phyloP scores from a whole-genome alignment of 2,888 invertebrate species.

The Plagodis dolabraria region DNA sequence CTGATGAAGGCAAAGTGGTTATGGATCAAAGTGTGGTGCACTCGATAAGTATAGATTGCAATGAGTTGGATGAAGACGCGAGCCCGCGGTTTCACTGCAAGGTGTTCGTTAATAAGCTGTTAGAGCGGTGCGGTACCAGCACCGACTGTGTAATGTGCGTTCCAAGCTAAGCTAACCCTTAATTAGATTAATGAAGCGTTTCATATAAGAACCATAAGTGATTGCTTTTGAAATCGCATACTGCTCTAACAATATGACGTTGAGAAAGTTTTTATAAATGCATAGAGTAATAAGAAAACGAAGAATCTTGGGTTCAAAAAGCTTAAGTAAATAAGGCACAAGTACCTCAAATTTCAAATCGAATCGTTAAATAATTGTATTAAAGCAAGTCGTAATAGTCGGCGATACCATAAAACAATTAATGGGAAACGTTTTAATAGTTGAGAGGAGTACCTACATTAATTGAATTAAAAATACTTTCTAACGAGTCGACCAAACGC shows the following conservation, averaged over 20 bases:
- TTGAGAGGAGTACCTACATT: slow-evolving; percentile 14
- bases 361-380: too few species aligned
- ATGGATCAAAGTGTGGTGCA: background rate
- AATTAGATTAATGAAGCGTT: slow-evolving; percentile 17
- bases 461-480: slow-evolving; percentile 21
- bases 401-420: slow-evolving; percentile 4
- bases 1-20: background rate
- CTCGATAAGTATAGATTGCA: slow-evolving; percentile 25
- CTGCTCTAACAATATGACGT: slow-evolving; percentile 1
- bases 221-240: slow-evolving; percentile 14
- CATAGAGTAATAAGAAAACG: too few species aligned
- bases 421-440: slow-evolving; percentile 26
- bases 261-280: background rate
- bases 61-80: slow-evolving; percentile 14
- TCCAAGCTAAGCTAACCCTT: slow-evolving; percentile 6
- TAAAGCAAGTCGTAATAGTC: too few species aligned
- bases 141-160: slow-evolving; percentile 13
- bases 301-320: too few species aligned
- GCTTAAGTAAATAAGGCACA: too few species aligned
- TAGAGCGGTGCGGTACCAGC: background rate
- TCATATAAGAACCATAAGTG: slow-evolving; percentile 1
- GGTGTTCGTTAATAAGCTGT: slow-evolving; percentile 12
- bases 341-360: too few species aligned
- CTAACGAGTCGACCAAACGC: slow-evolving; percentile 10
- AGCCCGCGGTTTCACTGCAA: slow-evolving; percentile 9